phyloP scores from a whole-genome alignment of 2,797 vertebrate species.

The Todus mexicanus region DNA sequence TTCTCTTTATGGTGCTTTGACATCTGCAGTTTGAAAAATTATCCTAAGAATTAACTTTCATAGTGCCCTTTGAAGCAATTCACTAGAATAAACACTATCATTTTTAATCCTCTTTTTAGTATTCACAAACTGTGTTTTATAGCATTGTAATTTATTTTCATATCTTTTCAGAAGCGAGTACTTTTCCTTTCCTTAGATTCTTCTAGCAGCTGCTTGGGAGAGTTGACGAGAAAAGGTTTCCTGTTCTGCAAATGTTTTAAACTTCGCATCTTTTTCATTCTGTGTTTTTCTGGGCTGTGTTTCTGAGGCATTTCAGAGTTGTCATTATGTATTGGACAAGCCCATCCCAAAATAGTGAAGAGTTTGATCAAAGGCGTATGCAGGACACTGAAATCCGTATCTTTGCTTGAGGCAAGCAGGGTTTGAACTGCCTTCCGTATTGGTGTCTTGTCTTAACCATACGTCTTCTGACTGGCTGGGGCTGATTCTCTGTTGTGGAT shows the following conservation, averaged over 20 bases:
- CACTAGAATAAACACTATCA: neutral
- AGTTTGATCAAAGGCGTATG: neutral
- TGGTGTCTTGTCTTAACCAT: neutral
- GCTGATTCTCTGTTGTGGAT: neutral
- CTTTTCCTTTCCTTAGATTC: neutral
- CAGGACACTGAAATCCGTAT: neutral
- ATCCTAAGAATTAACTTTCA: neutral
- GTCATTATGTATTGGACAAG: neutral
- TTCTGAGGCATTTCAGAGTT: neutral
- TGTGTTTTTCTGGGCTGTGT: neutral
- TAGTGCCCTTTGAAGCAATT: neutral
- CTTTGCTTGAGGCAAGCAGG: neutral
- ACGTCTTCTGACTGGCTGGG: neutral
- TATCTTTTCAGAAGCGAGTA: neutral
- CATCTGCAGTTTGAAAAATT: conserved; percentile 33
- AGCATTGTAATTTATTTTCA: neutral
- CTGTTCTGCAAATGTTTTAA: neutral
- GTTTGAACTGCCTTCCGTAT: neutral
- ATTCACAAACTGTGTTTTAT: neutral
- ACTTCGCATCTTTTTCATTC: neutral
- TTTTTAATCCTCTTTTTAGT: neutral
- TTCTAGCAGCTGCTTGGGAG: neutral
- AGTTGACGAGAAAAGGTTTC: neutral
- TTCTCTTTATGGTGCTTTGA: neutral
- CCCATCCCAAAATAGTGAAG: neutral